Evolutionary conservation across 2,888 invertebrate genomes (phyloP), one percentile per base, ranked within the genome.

Genomic region (Himalopsyche kuldschensis): DNA sequence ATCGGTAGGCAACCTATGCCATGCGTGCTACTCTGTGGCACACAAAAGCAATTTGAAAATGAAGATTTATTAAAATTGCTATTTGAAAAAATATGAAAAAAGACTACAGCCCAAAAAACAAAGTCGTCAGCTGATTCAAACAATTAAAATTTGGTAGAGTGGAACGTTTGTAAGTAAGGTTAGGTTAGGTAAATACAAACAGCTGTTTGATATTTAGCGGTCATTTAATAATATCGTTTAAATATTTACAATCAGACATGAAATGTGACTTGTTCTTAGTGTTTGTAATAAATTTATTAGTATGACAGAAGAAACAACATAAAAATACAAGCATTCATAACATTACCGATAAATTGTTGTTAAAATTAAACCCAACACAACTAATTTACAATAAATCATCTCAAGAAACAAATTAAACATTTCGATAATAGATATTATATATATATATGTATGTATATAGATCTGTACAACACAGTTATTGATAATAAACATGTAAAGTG

Each of bases 191-290:
- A 75, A 41, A 78, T 47, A 78, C 8, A 8, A 27, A 24, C 4
- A 11, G 3, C 4, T 27, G 1, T 47, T 41, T 47, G 63, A 82
- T 84, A 80, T 84, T 84, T 84, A 84, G 84, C 84, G 82, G 82
- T 84, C 81, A 82, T 84, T 84, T 82, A 82, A 84, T 85, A 80
- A 83, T 82, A 82, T 84, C 84, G 82, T 83, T 82, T 83, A 75
- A 85, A 85, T 85, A 85, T 85, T 84, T 85, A 85, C 85, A 85
- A 80, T 79, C 76, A 48, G 84, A 84, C 84, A 82, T 55, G 76
- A 78, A 79, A 63, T 79, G 35, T 79, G 47, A 75, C 47, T 78
- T 76, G 76, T 41, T 41, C 32, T 20, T 47, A 27, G 79, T 79
- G 24, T n/a, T 41, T 46, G 75, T 82, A 15, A 47, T 78, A 78